Evolutionary conservation across 2,113 vertebrate genomes (phyloP), one percentile per base, ranked within the genome.

Genomic region (Lagopus muta): DNA sequence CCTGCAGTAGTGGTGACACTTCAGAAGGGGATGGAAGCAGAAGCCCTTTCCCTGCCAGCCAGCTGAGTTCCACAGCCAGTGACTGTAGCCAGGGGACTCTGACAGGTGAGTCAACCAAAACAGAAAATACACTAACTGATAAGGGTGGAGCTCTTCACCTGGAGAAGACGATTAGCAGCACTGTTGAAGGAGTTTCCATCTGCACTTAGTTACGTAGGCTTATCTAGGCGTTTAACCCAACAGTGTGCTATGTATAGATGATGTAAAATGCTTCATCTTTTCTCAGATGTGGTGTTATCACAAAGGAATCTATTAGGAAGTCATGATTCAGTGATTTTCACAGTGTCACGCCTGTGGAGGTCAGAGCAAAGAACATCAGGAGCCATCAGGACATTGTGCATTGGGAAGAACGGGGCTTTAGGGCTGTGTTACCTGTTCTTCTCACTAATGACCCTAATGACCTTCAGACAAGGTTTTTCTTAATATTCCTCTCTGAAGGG

Each of bases 71-170:
- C 21, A 47, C 1, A 10, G 34, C 38, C 64, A 32, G 16, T 30
- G 90, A 93, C 21, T 70, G 65, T 15, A 84, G 80, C 40, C 90
- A 89, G 83, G 79, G 54, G 81, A 54, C 72, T 80, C 92, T 92
- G 54, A 82, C 94, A 94, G 97, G 98, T 98, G 94, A 97, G 75
- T 76, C 42, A 72, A 55, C 54, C 2, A 2, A 67, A 86, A 30
- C 36, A 47, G 61, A 69, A 81, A n/a, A 38, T 8, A 30, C 6
- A 7, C 28, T 58, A 4, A 25, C 45, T 85, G 75, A 60, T 60
- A 67, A 42, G 17, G 24, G 34, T 70, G 52, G 28, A 40, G 60
- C 18, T 86, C 77, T 85, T 76, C 54, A 11, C 13, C 48, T n/a
- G 8, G 32, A 60, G 32, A 20, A 34, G 50, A 4, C 11, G 5